Conservation (phyloP, 2,888 invertebrate genomes). For the Stratiomys singularior region DNA sequence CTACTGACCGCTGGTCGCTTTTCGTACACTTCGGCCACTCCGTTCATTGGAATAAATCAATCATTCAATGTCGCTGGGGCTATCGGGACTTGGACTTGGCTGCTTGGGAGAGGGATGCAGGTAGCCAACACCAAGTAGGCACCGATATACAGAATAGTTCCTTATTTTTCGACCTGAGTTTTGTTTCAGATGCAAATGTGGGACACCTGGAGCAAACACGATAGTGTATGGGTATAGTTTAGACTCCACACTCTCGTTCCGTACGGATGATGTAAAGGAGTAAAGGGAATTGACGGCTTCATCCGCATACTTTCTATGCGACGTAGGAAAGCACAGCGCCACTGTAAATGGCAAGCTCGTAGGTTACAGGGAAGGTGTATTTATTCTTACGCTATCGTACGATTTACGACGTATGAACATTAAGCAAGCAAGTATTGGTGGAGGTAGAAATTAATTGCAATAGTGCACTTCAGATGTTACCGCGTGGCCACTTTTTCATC, state of each 20-base stretch:
- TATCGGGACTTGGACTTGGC: conserved; percentile 20
- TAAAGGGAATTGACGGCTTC: background rate
- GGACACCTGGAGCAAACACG: conserved; percentile 32
- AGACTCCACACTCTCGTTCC: background rate
- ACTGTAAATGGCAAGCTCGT: background rate
- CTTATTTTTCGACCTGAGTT: conserved; percentile 33
- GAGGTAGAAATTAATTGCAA: conserved; percentile 30
- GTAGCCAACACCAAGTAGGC: conserved; percentile 6
- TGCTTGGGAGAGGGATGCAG: too few species aligned
- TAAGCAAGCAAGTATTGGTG: conserved; percentile 5
- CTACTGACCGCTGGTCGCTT: conserved; percentile 51
- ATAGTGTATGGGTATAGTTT: background rate
- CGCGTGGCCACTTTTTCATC: background rate
- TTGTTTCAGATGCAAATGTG: conserved; percentile 19
- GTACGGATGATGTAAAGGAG: background rate
- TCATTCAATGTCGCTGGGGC: conserved; percentile 51
- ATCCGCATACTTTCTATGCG: background rate
- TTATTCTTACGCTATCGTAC: background rate
- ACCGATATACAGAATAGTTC: background rate
- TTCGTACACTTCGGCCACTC: conserved; percentile 46
- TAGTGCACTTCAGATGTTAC: background rate
- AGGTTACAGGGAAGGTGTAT: conserved; percentile 18
- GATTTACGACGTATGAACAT: background rate
- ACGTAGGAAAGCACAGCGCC: background rate
- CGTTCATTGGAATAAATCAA: conserved; percentile 53